These are phyloP conservation scores for Cordilura impudica DNA, from an alignment of 2,888 invertebrate genomes.

Conservation along the genomic window DNA sequence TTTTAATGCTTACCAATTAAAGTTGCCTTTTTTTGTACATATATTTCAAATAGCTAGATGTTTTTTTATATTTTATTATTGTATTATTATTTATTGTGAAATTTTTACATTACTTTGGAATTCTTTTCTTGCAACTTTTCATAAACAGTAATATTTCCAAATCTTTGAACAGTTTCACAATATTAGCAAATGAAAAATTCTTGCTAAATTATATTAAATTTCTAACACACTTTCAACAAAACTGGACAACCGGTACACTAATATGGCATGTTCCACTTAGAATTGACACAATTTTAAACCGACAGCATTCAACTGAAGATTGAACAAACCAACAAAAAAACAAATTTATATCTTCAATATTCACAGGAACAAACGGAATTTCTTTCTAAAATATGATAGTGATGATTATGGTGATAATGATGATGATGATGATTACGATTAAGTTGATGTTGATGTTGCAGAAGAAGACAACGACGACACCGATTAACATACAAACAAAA, in stretches of 20 bases:
- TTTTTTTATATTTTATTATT: too few relatives aligned
- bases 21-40: too few relatives aligned
- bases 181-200: background rate
- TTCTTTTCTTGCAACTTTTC: background rate
- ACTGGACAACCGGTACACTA: slow-evolving; percentile 56
- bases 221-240: slow-evolving; percentile 56
- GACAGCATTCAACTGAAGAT: slow-evolving; percentile 37
- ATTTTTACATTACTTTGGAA: background rate
- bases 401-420: background rate
- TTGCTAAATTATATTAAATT: slow-evolving; percentile 46
- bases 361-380: slow-evolving; percentile 45
- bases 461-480: slow-evolving; percentile 2
- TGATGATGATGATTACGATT: too few relatives aligned
- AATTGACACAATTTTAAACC: slow-evolving; percentile 62
- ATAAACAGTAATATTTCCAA: background rate
- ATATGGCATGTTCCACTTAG: slow-evolving; percentile 57
- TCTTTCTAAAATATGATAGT: slow-evolving; percentile 7
- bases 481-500: background rate
- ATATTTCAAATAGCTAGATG: too few relatives aligned
- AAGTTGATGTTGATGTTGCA: too few relatives aligned
- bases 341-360: slow-evolving; percentile 23
- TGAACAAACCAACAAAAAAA: slow-evolving; percentile 5
- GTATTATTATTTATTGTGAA: background rate
- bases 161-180: background rate
- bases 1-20: too few relatives aligned